Evolutionary conservation across 2,888 invertebrate genomes (phyloP), one percentile per base, ranked within the genome.

Genomic region (Drosophila prostipennis): DNA sequence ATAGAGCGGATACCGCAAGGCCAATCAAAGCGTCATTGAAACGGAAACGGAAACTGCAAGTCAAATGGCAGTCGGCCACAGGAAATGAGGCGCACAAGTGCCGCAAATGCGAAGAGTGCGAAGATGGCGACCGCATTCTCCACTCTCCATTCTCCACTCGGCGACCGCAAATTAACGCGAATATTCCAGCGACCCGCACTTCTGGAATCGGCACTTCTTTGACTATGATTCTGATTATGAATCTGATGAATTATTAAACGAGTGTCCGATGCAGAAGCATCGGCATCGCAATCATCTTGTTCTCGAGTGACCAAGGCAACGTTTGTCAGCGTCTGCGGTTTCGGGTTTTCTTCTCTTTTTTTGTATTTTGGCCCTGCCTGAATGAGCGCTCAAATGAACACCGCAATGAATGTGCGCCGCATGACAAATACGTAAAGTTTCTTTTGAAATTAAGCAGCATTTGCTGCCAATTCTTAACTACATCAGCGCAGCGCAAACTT

Each of bases 401-500:
- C 87, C 88, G 87, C 88, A 84, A 86, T 88, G 80, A 80, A 86
- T 89, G 84, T 86, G 84, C 84, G 75, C 84, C 84, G 85, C 85
- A 85, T 85, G 87, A 87, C 87, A 85, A 85, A 87, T 87, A 88
- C 84, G 87, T 77, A 84, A 85, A 88, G 89, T 85, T 88, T 88
- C 86, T 88, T 86, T 85, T 83, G 84, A 87, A 85, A 88, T 85
- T 85, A 85, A 85, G 89, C 89, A 85, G 85, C 89, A 87, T 88
- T 85, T 85, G 85, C 89, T 86, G 87, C 87, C 89, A 88, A 88
- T 85, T 83, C 87, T 88, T 88, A 85, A 88, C 87, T 88, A 79
- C 87, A 83, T 88, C 88, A 87, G 86, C 73, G 78, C 58, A 59
- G 72, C 32, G 70, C 86, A 86, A 85, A 85, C 87, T 85, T 85